Percentiles rank a stretch among this genome's conserved stretches.
Evolutionary conservation across 2,797 vertebrate genomes (phyloP).

Genomic region (Crax fasciolata): DNA sequence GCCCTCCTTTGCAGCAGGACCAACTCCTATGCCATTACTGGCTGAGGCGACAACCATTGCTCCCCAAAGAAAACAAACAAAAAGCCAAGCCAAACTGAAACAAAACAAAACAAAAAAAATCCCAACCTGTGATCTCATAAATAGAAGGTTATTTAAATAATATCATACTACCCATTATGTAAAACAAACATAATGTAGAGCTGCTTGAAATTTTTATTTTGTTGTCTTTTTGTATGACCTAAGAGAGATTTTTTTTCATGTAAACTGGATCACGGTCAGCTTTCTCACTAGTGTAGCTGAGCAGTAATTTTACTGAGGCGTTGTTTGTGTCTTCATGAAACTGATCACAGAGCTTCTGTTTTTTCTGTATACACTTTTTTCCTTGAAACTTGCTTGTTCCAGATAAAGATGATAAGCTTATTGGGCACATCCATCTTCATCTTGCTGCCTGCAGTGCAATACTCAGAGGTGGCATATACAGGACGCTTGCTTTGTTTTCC

Average conservation of each 20-base stretch:
- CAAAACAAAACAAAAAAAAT: background rate
- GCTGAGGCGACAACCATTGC: background rate
- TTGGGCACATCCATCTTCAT: constrained; percentile 5
- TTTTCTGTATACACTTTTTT: background rate
- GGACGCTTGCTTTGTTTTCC: constrained; percentile 47
- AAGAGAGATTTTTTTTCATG: background rate
- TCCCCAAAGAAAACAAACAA: background rate
- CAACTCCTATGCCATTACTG: background rate
- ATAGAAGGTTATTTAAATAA: constrained; percentile 7
- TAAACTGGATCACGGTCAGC: background rate
- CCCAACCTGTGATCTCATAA: background rate
- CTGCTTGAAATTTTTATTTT: background rate
- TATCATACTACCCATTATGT: background rate
- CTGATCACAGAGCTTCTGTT: background rate
- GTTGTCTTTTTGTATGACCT: background rate
- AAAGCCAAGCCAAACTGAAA: background rate
- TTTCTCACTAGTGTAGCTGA: background rate
- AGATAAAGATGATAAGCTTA: constrained; percentile 10
- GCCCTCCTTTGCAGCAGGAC: background rate
- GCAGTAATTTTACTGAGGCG: background rate
- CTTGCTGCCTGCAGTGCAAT: background rate
- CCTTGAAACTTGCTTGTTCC: background rate
- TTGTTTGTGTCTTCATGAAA: background rate
- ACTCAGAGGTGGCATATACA: background rate
- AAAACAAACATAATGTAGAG: background rate